These are phyloP conservation scores for Myrmophylax atrothorax DNA, from an alignment of 2,113 vertebrate genomes.

Conservation along the genomic window DNA sequence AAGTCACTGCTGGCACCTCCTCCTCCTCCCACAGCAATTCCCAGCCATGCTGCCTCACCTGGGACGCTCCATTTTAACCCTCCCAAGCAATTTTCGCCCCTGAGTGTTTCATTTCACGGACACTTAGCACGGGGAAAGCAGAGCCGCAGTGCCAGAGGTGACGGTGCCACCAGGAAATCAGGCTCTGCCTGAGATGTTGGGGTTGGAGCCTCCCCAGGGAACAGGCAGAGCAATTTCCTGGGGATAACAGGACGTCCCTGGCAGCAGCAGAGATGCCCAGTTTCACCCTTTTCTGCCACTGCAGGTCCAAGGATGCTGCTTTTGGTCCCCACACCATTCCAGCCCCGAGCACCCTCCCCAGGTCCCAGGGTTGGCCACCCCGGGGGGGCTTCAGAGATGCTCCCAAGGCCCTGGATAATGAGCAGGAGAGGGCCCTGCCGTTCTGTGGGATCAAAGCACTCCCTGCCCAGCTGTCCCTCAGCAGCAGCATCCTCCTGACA, in stretches of 20 bases:
- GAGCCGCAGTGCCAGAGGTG: background rate
- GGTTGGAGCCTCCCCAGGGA: background rate
- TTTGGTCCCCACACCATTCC: rapidly evolving
- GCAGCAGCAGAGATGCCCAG: background rate
- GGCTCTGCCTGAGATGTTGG: background rate
- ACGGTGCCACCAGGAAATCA: rapidly evolving
- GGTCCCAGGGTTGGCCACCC: rapidly evolving
- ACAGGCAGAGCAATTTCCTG: background rate
- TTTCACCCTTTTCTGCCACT: background rate
- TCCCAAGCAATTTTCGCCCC: background rate
- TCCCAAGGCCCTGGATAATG: background rate
- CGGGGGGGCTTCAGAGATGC: background rate
- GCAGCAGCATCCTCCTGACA: background rate
- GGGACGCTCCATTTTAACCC: background rate
- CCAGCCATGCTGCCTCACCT: rapidly evolving
- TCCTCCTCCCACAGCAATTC: background rate
- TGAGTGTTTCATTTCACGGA: background rate
- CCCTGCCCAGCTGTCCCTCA: background rate
- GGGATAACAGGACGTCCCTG: background rate
- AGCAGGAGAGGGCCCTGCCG: background rate
- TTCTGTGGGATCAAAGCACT: background rate
- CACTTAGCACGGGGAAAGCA: background rate
- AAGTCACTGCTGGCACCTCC: background rate
- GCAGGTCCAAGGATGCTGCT: background rate
- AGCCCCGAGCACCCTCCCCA: rapidly evolving